Conservation (phyloP, 2,113 vertebrate genomes). For the Polypterus senegalus region DNA sequence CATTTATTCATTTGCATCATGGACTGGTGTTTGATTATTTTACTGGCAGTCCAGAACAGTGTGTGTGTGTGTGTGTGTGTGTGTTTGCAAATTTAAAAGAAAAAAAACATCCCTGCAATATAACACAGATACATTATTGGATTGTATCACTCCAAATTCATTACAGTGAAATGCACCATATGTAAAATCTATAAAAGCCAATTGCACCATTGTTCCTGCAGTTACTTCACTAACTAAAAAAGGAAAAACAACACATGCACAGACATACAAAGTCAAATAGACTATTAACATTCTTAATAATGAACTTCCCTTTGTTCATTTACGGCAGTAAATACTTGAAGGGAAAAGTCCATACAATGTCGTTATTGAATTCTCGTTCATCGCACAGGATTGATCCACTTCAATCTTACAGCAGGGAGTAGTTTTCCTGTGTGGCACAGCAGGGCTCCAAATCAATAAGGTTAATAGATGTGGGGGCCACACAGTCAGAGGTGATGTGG, state of each 20-base stretch:
- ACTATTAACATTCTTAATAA: constrained; percentile 23
- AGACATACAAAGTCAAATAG: background rate
- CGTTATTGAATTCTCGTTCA: constrained; percentile 77
- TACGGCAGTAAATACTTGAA: constrained; percentile 44
- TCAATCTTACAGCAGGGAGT: constrained; percentile 69
- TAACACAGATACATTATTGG: background rate
- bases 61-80: no score
- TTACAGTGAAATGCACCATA: constrained; percentile 15
- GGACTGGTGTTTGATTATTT: no score
- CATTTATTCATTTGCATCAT: no score
- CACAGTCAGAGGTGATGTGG: constrained; percentile 77
- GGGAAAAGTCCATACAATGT: constrained; percentile 41
- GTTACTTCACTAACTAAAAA: background rate
- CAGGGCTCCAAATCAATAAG: constrained; percentile 83
- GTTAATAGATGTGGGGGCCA: constrained; percentile 88
- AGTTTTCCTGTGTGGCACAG: constrained; percentile 75
- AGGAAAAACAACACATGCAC: constrained; percentile 4
- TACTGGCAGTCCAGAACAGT: no score
- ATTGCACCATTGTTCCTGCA: no score
- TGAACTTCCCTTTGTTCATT: constrained; percentile 38
- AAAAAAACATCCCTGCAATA: constrained; percentile 1
- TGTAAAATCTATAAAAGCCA: background rate
- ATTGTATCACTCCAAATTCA: constrained; percentile 15
- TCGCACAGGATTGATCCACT: constrained; percentile 83
- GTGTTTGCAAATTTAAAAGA: constrained; percentile 4